Conservation (phyloP, 2,797 vertebrate species). For the Bufotes viridis region DNA sequence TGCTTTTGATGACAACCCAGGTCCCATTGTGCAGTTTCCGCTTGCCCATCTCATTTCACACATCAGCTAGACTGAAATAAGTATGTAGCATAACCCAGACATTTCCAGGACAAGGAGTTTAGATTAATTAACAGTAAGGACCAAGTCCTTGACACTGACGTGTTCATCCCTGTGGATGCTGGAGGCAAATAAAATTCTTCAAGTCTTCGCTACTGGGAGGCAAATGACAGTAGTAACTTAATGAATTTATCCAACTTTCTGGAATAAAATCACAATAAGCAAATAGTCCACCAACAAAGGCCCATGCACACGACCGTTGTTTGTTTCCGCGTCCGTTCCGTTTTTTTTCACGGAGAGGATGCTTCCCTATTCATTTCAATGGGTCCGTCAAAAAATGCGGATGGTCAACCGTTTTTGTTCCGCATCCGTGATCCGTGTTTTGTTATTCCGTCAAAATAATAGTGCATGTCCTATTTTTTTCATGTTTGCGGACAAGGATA, state of each 20-base stretch:
- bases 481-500: no score
- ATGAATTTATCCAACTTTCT: background rate
- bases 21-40: background rate
- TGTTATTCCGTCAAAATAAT: no score
- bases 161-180: background rate
- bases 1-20: background rate
- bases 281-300: background rate
- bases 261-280: background rate
- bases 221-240: background rate
- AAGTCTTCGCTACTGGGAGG: background rate
- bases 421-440: no score
- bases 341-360: no score
- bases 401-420: no score
- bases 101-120: slow-evolving; percentile 39
- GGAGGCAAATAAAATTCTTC: slow-evolving; percentile 9
- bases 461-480: no score
- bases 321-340: no score
- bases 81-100: slow-evolving; percentile 11
- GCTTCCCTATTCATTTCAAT: no score
- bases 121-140: slow-evolving; percentile 43
- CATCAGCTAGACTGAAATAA: background rate
- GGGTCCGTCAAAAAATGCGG: no score
- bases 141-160: slow-evolving; percentile 26
- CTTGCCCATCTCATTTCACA: background rate
- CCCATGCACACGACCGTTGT: no score